phyloP scores from a whole-genome alignment of 2,888 invertebrate genomes.

The Hetaerina titia region DNA sequence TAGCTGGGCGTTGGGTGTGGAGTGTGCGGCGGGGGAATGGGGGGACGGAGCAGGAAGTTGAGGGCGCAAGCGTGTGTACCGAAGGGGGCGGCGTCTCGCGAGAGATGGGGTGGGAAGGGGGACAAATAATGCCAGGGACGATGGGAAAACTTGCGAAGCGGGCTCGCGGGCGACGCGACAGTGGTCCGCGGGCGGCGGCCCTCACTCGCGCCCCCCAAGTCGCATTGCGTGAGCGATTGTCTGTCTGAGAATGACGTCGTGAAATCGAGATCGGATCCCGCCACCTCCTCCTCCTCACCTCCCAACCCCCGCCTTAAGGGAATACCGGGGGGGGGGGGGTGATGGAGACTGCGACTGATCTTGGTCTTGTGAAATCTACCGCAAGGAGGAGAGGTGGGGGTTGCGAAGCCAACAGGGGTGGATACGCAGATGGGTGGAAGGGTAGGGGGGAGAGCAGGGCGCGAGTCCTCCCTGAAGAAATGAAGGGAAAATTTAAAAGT shows the following conservation, averaged over 20 bases:
- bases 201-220: no score
- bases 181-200: background rate
- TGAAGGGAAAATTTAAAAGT: no score
- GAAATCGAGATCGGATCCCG: background rate
- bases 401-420: background rate
- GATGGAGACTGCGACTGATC: background rate
- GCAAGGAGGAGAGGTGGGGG: background rate
- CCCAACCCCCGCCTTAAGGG: background rate
- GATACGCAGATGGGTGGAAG: no score
- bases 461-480: no score
- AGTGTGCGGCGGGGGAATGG: background rate
- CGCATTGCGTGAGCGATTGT: background rate
- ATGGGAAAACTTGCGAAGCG: background rate
- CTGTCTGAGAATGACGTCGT: background rate
- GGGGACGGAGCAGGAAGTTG: background rate
- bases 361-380: background rate
- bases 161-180: background rate
- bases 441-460: no score
- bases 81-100: no score
- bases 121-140: constrained; percentile 17
- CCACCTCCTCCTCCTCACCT: background rate
- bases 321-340: background rate
- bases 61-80: no score
- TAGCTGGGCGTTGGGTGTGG: background rate
- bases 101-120: background rate